A percentile compares a stretch with the other conserved stretches of the same genome.
phyloP scores from a whole-genome alignment of 2,797 vertebrate species.

The Phoxinus dragarum region DNA sequence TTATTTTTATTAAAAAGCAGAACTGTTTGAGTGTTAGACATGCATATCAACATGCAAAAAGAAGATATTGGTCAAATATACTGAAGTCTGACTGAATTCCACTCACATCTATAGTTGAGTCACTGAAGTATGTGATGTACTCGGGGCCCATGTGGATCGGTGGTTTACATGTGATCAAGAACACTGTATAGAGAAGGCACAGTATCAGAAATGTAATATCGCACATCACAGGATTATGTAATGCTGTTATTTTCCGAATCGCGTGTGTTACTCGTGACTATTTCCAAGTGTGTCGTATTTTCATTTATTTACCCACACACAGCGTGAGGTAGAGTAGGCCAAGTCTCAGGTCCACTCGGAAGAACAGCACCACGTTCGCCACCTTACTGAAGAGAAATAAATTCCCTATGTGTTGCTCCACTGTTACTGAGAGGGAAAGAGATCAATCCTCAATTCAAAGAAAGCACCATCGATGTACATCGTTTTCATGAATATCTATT shows the following conservation, averaged over 20 bases:
- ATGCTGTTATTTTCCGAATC: neutral
- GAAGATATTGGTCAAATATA: neutral
- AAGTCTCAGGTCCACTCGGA: slow-evolving; percentile 92
- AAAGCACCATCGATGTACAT: neutral
- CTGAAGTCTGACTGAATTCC: neutral
- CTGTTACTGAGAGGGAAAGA: slow-evolving; percentile 78
- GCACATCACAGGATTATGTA: neutral
- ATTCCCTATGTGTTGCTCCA: slow-evolving; percentile 94
- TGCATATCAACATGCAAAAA: neutral
- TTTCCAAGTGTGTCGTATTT: neutral
- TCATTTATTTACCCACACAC: slow-evolving; percentile 86
- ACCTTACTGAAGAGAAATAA: slow-evolving; percentile 97
- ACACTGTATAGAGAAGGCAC: slow-evolving; percentile 74
- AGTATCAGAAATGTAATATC: neutral
- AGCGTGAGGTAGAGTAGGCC: slow-evolving; percentile 89
- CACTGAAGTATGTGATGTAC: slow-evolving; percentile 95
- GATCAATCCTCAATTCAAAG: neutral
- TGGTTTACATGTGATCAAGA: slow-evolving; percentile 94
- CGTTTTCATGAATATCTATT: neutral
- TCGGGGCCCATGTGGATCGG: slow-evolving; percentile 96
- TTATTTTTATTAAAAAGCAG: fast-evolving
- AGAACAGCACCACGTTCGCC: slow-evolving; percentile 93
- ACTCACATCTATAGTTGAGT: slow-evolving; percentile 94
- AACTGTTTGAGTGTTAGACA: neutral
- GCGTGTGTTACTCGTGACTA: neutral